These are phyloP conservation scores for Cephalopholis sonnerati DNA, from an alignment of 2,113 vertebrate genomes.

Conservation along the genomic window DNA sequence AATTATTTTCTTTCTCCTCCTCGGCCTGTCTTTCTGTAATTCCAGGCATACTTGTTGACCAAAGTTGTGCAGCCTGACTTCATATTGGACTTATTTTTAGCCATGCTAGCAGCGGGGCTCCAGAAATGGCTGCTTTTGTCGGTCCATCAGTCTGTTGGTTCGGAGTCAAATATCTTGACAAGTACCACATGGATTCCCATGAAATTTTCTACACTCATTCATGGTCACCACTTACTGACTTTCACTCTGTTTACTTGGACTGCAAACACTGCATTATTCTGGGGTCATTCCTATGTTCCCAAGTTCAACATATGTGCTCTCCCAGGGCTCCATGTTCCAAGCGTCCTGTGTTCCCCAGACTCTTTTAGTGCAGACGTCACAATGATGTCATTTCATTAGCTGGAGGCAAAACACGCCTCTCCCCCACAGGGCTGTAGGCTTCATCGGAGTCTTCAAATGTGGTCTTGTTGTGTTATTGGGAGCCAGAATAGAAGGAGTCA, in stretches of 20 bases:
- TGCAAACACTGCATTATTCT: not conserved
- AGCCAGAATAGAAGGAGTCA: too few species aligned
- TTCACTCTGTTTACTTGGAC: not conserved
- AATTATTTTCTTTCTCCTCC: slow-evolving; percentile 64
- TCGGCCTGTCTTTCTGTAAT: slow-evolving; percentile 2
- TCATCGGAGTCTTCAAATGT: too few species aligned
- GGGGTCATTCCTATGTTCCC: too few species aligned
- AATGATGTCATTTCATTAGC: too few species aligned
- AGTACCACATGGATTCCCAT: not conserved
- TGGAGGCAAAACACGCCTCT: too few species aligned
- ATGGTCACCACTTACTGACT: not conserved
- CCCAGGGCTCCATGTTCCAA: too few species aligned
- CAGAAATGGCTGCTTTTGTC: not conserved
- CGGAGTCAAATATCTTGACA: not conserved
- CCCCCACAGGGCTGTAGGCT: too few species aligned
- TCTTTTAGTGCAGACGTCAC: too few species aligned
- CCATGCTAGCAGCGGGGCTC: not conserved
- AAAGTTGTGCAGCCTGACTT: not conserved
- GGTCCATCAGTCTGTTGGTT: not conserved
- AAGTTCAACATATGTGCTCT: too few species aligned
- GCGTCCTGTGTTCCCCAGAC: too few species aligned
- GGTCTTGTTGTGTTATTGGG: too few species aligned
- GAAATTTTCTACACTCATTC: not conserved
- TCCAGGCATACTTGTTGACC: not conserved
- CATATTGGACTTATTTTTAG: not conserved